Conservation (phyloP, 2,113 vertebrate species). For the Tylochromis polylepis region DNA sequence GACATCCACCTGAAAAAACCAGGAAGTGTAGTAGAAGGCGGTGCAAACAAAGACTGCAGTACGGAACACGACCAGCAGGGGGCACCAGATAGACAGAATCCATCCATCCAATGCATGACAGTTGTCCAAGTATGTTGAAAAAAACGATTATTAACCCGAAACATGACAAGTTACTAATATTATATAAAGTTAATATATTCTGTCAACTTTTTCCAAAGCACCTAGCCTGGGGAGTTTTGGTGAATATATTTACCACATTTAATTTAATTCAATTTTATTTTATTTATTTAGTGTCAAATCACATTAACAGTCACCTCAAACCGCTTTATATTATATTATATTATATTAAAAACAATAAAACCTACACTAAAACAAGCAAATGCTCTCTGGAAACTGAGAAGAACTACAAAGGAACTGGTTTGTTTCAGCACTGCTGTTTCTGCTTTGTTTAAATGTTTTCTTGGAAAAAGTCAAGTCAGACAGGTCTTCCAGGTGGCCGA, state of each 20-base stretch:
- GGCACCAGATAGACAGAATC: background rate
- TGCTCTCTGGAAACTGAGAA: too few relatives aligned
- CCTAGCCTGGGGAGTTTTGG: background rate
- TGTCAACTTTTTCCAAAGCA: background rate
- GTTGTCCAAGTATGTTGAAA: background rate
- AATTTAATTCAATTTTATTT: too few relatives aligned
- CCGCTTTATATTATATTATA: too few relatives aligned
- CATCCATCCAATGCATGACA: background rate
- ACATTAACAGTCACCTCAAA: too few relatives aligned
- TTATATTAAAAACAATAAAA: too few relatives aligned
- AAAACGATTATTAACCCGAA: background rate
- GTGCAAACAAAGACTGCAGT: conserved; percentile 36
- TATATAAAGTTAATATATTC: background rate
- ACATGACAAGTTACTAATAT: background rate
- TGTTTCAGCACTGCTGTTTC: too few relatives aligned
- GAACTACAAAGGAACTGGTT: too few relatives aligned
- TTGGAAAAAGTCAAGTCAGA: too few relatives aligned
- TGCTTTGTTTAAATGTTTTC: too few relatives aligned
- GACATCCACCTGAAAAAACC: conserved; percentile 32
- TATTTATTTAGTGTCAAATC: too few relatives aligned
- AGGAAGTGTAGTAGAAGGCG: conserved; percentile 43
- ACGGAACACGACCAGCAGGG: rapidly evolving
- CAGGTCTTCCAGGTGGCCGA: too few relatives aligned
- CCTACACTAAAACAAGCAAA: too few relatives aligned
- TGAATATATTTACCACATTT: background rate